Evolutionary conservation across 1,140 invertebrate species (phyloP).

Genomic region (Papilio machaon): DNA sequence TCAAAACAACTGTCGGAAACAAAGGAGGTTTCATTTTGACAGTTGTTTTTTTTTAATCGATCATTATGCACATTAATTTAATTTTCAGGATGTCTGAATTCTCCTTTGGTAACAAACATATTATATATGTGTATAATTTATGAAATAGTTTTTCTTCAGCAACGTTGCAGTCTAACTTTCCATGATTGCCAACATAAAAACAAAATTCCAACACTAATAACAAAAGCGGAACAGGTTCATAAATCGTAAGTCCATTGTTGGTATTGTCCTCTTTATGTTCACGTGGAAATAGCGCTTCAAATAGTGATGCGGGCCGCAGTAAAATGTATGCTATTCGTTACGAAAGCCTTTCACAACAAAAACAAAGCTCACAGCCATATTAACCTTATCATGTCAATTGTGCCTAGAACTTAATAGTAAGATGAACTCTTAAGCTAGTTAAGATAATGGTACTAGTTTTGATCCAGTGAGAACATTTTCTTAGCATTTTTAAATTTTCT

Average conservation of each 20-base stretch:
- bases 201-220: conserved; percentile 30
- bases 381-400: neutral
- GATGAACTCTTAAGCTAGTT: neutral
- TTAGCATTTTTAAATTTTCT: neutral
- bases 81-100: too few relatives aligned
- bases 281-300: conserved; percentile 26
- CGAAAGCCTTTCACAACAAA: neutral
- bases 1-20: neutral
- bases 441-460: neutral
- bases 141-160: neutral
- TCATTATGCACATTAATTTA: too few relatives aligned
- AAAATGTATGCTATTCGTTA: neutral
- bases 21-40: too few relatives aligned
- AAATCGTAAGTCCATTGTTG: conserved; percentile 29
- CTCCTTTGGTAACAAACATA: too few relatives aligned
- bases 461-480: neutral
- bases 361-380: neutral
- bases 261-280: conserved; percentile 30
- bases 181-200: conserved; percentile 25
- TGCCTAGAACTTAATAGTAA: neutral
- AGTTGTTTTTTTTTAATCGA: too few relatives aligned
- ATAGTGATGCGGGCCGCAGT: conserved; percentile 24
- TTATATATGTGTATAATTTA: neutral
- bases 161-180: neutral
- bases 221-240: conserved; percentile 26